Conservation (phyloP, 2,797 vertebrate species). For the Nyctibius grandis region DNA sequence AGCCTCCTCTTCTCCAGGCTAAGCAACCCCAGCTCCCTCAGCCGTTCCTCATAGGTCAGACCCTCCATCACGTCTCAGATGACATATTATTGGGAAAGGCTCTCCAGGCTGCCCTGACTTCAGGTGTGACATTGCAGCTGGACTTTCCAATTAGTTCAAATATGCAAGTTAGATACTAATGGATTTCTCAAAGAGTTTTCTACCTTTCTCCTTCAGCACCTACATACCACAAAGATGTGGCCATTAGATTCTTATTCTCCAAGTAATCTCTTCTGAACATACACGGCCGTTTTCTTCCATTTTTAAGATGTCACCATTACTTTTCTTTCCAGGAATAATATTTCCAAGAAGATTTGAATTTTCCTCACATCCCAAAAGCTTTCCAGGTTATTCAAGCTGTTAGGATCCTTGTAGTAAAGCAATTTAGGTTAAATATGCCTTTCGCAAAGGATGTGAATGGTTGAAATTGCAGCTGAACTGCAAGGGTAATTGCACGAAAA, state of each 20-base stretch:
- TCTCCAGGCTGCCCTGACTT: background rate
- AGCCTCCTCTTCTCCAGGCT: too few species aligned
- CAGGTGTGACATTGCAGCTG: too few species aligned
- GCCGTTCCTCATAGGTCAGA: too few species aligned
- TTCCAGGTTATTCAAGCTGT: background rate
- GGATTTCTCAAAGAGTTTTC: background rate
- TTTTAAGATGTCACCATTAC: background rate
- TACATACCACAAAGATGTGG: fast-evolving
- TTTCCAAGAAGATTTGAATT: background rate
- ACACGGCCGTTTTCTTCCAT: background rate
- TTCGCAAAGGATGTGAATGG: slow-evolving; percentile 12
- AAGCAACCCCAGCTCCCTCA: too few species aligned
- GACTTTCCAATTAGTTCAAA: background rate
- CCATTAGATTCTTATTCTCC: background rate
- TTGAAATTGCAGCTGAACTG: slow-evolving; percentile 32
- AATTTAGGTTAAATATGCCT: slow-evolving; percentile 32
- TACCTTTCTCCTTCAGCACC: background rate
- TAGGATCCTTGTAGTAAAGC: background rate
- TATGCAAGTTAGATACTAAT: too few species aligned
- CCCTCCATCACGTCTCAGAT: too few species aligned
- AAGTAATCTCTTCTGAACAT: background rate
- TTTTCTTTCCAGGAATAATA: background rate
- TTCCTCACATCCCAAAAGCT: background rate
- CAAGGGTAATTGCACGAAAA: slow-evolving; percentile 38
- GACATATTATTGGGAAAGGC: fast-evolving